A percentile compares a stretch with the other conserved stretches of the same genome.
phyloP scores from a whole-genome alignment of 2,113 vertebrate species.

The Natator depressus region DNA sequence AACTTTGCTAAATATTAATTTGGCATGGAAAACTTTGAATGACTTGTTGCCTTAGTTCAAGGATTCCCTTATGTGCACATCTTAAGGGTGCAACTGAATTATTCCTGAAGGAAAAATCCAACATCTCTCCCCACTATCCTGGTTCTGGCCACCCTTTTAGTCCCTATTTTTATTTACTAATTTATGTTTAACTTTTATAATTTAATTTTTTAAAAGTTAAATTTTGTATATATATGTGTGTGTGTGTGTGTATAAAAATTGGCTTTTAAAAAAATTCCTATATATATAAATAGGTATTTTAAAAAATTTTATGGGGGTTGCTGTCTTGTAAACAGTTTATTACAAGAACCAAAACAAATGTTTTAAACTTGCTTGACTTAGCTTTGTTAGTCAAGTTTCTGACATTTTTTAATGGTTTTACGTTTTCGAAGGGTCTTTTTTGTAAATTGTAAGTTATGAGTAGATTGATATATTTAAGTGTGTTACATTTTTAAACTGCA shows the following conservation, averaged over 20 bases:
- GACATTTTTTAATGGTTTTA: neutral
- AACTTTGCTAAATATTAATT: slow-evolving; percentile 25
- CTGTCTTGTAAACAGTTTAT: neutral
- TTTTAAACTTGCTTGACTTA: neutral
- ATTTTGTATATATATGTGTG: neutral
- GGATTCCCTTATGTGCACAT: neutral
- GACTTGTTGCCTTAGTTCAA: neutral
- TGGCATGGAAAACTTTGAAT: neutral
- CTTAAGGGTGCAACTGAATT: neutral
- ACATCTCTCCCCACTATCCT: neutral
- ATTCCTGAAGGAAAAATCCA: neutral
- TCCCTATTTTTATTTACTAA: neutral
- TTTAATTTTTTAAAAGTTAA: neutral
- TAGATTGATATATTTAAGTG: neutral
- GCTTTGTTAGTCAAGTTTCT: neutral
- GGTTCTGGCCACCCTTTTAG: neutral
- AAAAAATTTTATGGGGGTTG: neutral
- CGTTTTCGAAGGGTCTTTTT: neutral
- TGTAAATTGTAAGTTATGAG: neutral
- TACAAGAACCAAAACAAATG: neutral
- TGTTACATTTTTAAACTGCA: neutral
- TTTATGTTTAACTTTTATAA: neutral
- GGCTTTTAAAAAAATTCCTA: too few species aligned
- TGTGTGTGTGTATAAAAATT: too few species aligned
- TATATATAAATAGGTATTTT: too few species aligned